These are phyloP conservation scores for Idaea straminata DNA, from an alignment of 2,888 invertebrate genomes.

Conservation along the genomic window DNA sequence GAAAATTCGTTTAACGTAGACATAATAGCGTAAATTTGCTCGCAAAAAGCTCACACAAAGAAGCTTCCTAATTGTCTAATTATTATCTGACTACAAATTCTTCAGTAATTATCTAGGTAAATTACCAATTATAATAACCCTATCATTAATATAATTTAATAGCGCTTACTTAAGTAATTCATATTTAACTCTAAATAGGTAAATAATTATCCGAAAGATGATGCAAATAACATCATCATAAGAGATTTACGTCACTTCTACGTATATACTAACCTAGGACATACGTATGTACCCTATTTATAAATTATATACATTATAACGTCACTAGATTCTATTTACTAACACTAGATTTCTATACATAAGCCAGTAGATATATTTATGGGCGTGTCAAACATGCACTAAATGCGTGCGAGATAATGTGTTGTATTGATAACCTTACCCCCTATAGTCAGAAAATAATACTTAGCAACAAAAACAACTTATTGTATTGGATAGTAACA, in stretches of 20 bases:
- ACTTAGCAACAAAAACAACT: constrained; percentile 25
- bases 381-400: neutral
- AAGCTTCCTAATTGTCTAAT: no score
- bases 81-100: no score
- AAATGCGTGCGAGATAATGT: neutral
- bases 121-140: no score
- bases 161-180: no score
- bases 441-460: constrained; percentile 29
- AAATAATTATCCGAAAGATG: neutral
- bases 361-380: neutral
- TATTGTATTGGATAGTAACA: constrained; percentile 24
- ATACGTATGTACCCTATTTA: neutral
- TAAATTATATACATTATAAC: neutral
- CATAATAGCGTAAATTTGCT: no score
- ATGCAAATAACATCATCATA: neutral
- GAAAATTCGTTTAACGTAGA: no score
- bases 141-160: no score
- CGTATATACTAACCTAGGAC: neutral
- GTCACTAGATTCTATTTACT: neutral
- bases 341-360: neutral
- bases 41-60: no score
- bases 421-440: constrained; percentile 36
- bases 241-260: neutral
- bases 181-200: neutral
- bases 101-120: no score